Percentiles rank a stretch among this genome's conserved stretches.
phyloP scores from a whole-genome alignment of 2,797 vertebrate species.

The Clamator glandarius region DNA sequence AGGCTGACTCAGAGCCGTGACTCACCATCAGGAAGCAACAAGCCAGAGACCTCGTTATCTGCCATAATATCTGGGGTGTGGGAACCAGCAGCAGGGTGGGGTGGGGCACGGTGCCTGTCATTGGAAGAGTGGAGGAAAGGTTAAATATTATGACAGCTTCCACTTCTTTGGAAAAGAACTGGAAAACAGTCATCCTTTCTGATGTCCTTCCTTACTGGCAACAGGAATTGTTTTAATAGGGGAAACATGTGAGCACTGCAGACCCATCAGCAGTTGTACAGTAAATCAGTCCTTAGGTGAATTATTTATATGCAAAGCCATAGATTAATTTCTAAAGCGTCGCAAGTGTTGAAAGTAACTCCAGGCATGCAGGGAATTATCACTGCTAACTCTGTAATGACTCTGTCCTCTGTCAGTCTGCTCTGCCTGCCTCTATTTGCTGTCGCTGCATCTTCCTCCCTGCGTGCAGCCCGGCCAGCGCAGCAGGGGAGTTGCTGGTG shows the following conservation, averaged over 20 bases:
- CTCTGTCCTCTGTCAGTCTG: neutral
- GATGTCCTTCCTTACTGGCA: neutral
- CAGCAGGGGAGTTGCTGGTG: neutral
- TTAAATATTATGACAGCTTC: constrained; percentile 53
- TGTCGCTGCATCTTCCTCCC: neutral
- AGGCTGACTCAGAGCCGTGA: constrained; percentile 79
- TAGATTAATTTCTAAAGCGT: neutral
- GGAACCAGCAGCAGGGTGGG: neutral
- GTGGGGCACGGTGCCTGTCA: neutral
- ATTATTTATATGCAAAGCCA: neutral
- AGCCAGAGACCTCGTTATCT: constrained; percentile 72
- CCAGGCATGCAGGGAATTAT: neutral
- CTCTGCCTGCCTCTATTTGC: neutral
- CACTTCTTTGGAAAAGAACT: constrained; percentile 23
- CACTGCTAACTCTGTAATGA: neutral
- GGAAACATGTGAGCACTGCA: neutral
- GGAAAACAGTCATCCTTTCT: constrained; percentile 19
- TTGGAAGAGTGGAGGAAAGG: constrained; percentile 47
- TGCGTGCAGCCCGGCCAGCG: fast-evolving
- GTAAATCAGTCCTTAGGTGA: neutral
- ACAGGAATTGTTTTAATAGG: neutral
- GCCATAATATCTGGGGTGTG: constrained; percentile 75
- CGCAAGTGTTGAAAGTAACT: neutral
- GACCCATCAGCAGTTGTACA: neutral
- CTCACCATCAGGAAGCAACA: constrained; percentile 78